Evolutionary conservation across 2,113 vertebrate genomes (phyloP).

Genomic region (Oplegnathus fasciatus): DNA sequence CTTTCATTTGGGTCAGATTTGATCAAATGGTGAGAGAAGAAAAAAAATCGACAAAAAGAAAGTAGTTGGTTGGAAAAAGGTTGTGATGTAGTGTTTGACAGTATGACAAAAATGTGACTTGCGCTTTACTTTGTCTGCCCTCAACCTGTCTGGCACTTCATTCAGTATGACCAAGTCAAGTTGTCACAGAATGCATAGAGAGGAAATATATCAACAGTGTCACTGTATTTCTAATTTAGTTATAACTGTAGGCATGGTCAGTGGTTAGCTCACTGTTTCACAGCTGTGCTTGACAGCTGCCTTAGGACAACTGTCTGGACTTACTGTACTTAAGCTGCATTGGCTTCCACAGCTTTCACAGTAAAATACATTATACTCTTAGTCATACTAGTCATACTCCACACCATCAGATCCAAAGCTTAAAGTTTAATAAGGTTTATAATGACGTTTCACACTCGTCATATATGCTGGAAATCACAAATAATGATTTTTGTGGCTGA

Average conservation of each 20-base stretch:
- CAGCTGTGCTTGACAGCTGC: constrained; percentile 15
- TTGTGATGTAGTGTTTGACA: neutral
- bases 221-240: neutral
- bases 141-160: neutral
- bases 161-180: neutral
- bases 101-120: neutral
- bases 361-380: neutral
- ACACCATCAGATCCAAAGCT: neutral
- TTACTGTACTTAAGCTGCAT: constrained; percentile 20
- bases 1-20: neutral
- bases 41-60: neutral
- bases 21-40: neutral
- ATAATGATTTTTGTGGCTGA: neutral
- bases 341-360: neutral
- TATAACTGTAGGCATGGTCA: constrained; percentile 4
- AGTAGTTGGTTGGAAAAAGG: neutral
- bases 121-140: neutral
- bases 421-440: neutral
- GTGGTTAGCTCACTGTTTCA: neutral
- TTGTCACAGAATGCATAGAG: neutral
- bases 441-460: neutral
- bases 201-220: neutral
- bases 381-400: neutral
- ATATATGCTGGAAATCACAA: neutral
- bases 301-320: neutral